phyloP scores from a whole-genome alignment of 2,888 invertebrate species.

The Ametastegia equiseti region DNA sequence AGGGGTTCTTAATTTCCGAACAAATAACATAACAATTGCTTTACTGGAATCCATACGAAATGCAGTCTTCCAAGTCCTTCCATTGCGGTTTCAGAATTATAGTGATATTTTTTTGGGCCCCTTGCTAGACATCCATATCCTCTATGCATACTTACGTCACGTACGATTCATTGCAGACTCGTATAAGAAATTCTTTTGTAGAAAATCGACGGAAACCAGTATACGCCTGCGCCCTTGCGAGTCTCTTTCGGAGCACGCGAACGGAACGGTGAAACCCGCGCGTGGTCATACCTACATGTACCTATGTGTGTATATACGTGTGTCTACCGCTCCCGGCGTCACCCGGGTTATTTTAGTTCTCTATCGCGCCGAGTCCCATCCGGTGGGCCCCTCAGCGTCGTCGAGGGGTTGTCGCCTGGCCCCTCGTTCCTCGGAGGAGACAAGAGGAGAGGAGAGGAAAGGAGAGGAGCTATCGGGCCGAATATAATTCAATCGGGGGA shows the following conservation, averaged over 20 bases:
- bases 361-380: constrained; percentile 14
- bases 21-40: no score
- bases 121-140: no score
- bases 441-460: neutral
- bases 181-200: no score
- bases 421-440: neutral
- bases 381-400: neutral
- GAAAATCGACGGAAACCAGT: neutral
- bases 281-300: no score
- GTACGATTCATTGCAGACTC: no score
- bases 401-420: constrained; percentile 20
- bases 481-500: constrained; percentile 23
- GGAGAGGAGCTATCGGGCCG: constrained; percentile 10
- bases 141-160: no score
- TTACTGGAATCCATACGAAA: no score
- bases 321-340: neutral
- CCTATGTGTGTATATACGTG: no score
- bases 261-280: neutral
- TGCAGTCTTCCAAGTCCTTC: no score
- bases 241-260: constrained; percentile 35
- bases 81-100: no score
- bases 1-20: no score
- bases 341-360: constrained; percentile 13
- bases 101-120: no score
- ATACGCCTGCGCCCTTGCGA: neutral